Evolutionary conservation across 2,797 vertebrate genomes (phyloP).

Genomic region (Coluber constrictor): DNA sequence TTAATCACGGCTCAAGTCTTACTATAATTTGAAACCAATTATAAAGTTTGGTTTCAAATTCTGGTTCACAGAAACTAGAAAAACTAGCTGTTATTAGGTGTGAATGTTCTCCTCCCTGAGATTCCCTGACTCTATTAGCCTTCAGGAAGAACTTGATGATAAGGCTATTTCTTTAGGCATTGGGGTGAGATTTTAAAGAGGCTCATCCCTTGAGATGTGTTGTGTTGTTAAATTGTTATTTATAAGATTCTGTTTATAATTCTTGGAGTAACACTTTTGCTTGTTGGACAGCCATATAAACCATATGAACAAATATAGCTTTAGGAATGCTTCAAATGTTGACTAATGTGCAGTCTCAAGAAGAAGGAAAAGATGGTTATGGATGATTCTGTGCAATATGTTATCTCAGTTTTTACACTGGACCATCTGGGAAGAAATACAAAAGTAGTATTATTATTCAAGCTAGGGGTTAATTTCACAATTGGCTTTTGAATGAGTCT

Average conservation of each 20-base stretch:
- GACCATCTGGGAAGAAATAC: background rate
- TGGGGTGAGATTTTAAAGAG: background rate
- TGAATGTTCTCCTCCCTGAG: background rate
- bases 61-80: background rate
- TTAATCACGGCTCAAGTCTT: background rate
- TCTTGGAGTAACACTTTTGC: background rate
- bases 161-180: background rate
- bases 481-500: background rate
- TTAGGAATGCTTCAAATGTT: background rate
- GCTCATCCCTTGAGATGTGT: background rate
- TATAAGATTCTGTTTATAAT: background rate
- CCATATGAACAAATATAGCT: background rate
- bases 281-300: background rate
- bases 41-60: background rate
- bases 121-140: background rate
- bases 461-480: background rate
- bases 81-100: background rate
- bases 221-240: background rate
- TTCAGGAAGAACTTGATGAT: background rate
- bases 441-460: background rate
- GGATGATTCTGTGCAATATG: background rate
- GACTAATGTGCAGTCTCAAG: background rate
- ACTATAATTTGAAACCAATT: background rate
- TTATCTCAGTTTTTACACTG: background rate
- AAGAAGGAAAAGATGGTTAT: background rate